Evolutionary conservation across 2,888 invertebrate genomes (phyloP).

Genomic region (Cephus runcator): DNA sequence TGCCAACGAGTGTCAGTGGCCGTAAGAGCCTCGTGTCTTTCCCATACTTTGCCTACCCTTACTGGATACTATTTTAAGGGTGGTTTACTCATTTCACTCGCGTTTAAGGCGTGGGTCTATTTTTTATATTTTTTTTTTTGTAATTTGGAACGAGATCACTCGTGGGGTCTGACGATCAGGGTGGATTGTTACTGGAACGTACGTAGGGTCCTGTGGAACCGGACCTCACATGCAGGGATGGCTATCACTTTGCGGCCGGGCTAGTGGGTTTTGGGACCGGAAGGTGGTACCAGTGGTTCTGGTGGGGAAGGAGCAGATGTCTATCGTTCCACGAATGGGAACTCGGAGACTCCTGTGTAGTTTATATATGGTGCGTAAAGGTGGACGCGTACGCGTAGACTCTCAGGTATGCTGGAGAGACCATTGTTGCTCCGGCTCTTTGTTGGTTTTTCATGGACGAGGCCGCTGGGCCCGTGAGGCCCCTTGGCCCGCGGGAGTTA

Average conservation of each 20-base stretch:
- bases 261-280: not conserved
- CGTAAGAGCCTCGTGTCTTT: not conserved
- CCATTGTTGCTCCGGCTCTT: slow-evolving; percentile 39
- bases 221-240: not conserved
- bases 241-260: not conserved
- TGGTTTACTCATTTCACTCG: not conserved
- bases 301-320: not conserved
- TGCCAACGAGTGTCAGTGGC: slow-evolving; percentile 38
- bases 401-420: slow-evolving; percentile 15
- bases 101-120: slow-evolving; percentile 12
- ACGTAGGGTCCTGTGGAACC: not conserved
- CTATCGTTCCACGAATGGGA: not conserved
- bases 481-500: slow-evolving; percentile 33
- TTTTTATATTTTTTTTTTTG: slow-evolving; percentile 28
- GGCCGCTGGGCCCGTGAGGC: slow-evolving; percentile 27
- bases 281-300: not conserved
- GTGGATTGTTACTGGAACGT: not conserved
- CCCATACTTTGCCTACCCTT: not conserved
- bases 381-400: not conserved
- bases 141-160: slow-evolving; percentile 33
- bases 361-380: not conserved
- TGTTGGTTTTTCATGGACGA: slow-evolving; percentile 52
- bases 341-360: not conserved
- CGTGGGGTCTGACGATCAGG: not conserved
- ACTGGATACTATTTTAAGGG: not conserved